Percentiles rank a stretch among this genome's conserved stretches.
Evolutionary conservation across 2,888 invertebrate species (phyloP).

Genomic region (Mylabris sibirica): DNA sequence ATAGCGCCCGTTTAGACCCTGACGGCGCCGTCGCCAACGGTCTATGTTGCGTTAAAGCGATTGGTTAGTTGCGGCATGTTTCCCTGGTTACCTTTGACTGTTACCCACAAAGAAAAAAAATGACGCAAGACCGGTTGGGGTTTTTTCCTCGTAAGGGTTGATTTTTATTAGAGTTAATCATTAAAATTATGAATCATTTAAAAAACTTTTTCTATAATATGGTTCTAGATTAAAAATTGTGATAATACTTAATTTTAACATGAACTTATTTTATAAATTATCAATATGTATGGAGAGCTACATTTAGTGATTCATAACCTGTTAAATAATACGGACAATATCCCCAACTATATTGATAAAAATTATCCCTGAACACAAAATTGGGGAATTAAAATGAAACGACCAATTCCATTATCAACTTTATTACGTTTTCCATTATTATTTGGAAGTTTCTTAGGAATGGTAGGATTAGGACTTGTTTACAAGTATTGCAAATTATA

Average conservation of each 20-base stretch:
- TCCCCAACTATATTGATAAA: neutral
- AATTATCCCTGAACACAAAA: neutral
- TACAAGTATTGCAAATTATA: neutral
- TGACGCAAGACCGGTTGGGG: neutral
- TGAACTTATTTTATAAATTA: neutral
- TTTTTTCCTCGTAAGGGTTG: neutral
- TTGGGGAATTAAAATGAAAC: neutral
- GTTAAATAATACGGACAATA: neutral
- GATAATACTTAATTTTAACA: neutral
- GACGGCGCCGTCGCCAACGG: neutral
- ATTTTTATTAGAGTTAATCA: neutral
- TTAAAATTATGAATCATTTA: neutral
- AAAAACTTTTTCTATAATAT: neutral
- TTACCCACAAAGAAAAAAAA: neutral
- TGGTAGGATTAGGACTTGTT: neutral
- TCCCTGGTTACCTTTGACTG: neutral
- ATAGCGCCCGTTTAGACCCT: neutral
- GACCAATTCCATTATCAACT: neutral
- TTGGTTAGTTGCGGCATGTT: neutral
- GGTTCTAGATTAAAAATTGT: neutral
- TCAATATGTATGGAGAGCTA: neutral
- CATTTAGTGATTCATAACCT: neutral
- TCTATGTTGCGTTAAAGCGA: neutral
- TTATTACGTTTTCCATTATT: neutral
- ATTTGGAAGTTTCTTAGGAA: slow-evolving; percentile 5